phyloP scores from a whole-genome alignment of 2,888 invertebrate genomes.

The Cabera pusaria region DNA sequence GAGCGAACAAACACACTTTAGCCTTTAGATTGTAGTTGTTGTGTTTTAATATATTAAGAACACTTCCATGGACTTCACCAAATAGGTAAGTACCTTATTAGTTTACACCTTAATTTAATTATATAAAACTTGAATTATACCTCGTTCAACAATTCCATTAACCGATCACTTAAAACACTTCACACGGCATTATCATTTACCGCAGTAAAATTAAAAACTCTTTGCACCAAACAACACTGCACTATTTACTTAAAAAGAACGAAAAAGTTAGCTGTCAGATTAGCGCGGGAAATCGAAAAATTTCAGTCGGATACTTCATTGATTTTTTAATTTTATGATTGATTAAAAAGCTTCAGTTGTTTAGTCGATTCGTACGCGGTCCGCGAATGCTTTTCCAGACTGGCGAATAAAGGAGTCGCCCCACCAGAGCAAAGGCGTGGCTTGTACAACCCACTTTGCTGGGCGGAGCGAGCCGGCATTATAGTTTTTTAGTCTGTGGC shows the following conservation, averaged over 20 bases:
- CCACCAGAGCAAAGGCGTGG: constrained; percentile 63
- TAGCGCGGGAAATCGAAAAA: constrained; percentile 10
- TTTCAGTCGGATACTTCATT: constrained; percentile 8
- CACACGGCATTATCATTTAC: constrained; percentile 18
- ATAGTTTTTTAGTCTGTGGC: constrained; percentile 48
- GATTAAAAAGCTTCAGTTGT: constrained; percentile 12
- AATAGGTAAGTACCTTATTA: no score
- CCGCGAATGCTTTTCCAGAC: constrained; percentile 66
- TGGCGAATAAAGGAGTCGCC: constrained; percentile 59
- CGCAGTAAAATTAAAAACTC: constrained; percentile 10
- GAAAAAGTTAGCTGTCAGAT: constrained; percentile 23
- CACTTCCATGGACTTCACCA: no score
- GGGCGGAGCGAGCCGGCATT: constrained; percentile 51
- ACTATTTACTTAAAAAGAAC: constrained; percentile 1
- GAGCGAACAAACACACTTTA: no score
- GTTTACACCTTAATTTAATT: no score
- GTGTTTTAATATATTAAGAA: no score
- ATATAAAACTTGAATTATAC: constrained; percentile 15
- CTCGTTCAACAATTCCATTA: constrained; percentile 19
- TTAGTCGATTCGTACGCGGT: constrained; percentile 48
- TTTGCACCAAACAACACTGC: constrained; percentile 13
- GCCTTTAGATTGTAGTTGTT: no score
- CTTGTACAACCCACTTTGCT: constrained; percentile 37
- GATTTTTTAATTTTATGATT: constrained; percentile 11
- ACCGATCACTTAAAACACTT: constrained; percentile 17